Percentiles rank a stretch among this genome's conserved stretches.
phyloP scores from a whole-genome alignment of 2,113 vertebrate species.

The Ginglymostoma cirratum region DNA sequence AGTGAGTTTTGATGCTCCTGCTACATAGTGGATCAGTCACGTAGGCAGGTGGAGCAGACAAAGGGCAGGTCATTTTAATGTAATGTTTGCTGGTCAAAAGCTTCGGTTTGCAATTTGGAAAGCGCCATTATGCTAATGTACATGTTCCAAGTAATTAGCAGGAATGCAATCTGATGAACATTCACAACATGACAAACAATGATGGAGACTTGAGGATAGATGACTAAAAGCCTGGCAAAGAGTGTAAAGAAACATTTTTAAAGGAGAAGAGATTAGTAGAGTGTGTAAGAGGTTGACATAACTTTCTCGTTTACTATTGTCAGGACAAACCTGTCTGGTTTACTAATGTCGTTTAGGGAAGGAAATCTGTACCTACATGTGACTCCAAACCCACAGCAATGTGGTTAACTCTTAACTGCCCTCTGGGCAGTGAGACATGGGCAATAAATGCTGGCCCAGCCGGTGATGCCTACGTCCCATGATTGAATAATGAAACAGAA shows the following conservation, averaged over 20 bases:
- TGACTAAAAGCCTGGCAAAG: not conserved
- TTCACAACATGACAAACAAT: not conserved
- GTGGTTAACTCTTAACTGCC: no score
- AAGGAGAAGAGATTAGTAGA: no score
- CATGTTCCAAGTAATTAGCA: not conserved
- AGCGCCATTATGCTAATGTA: not conserved
- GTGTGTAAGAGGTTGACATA: no score
- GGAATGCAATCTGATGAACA: not conserved
- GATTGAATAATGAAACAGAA: no score
- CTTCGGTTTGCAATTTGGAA: not conserved
- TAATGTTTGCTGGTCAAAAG: not conserved
- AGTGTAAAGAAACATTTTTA: not conserved
- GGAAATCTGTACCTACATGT: no score
- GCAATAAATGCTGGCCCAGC: no score
- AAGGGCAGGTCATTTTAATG: not conserved
- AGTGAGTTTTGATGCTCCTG: not conserved
- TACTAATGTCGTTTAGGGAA: no score
- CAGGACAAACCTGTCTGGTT: no score
- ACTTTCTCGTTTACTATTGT: no score
- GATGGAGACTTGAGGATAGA: not conserved
- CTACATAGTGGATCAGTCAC: not conserved
- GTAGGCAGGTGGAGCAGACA: not conserved
- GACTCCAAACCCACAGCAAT: no score
- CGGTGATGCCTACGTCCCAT: no score
- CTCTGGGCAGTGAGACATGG: no score